Evolutionary conservation across 2,113 vertebrate genomes (phyloP).

Genomic region (Theristicus caerulescens): DNA sequence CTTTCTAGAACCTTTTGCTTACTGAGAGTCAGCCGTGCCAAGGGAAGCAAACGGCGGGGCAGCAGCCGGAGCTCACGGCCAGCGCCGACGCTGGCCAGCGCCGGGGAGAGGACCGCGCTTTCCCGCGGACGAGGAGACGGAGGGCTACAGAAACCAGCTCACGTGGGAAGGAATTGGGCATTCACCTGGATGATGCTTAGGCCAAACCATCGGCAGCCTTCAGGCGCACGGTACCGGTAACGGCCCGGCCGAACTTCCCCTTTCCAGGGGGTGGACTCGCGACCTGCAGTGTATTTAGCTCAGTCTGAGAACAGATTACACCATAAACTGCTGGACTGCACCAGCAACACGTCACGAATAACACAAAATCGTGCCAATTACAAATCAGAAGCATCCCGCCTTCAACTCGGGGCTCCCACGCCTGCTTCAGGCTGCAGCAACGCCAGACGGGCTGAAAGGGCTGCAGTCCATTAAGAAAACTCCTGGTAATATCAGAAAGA

Average conservation of each 20-base stretch:
- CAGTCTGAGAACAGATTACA: neutral
- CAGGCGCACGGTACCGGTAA: neutral
- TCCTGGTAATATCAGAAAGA: conserved; percentile 73
- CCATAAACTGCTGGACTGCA: neutral
- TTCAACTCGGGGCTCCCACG: neutral
- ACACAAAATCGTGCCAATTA: neutral
- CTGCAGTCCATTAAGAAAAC: conserved; percentile 48
- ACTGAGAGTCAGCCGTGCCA: neutral
- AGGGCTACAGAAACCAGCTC: neutral
- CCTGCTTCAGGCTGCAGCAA: neutral
- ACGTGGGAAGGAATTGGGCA: rapidly evolving
- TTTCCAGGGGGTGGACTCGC: neutral
- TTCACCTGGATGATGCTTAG: neutral
- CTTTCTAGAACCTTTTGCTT: neutral
- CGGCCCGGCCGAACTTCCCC: neutral
- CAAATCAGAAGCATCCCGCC: neutral
- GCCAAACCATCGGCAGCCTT: neutral
- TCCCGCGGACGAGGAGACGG: rapidly evolving
- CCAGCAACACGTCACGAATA: neutral
- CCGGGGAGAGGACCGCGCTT: rapidly evolving
- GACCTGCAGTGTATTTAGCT: rapidly evolving
- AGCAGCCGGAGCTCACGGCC: neutral
- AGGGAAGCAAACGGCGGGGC: neutral
- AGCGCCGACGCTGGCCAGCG: neutral
- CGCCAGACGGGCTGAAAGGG: rapidly evolving